Evolutionary conservation across 2,797 vertebrate species (phyloP).

Genomic region (Sebastolobus altivelis): DNA sequence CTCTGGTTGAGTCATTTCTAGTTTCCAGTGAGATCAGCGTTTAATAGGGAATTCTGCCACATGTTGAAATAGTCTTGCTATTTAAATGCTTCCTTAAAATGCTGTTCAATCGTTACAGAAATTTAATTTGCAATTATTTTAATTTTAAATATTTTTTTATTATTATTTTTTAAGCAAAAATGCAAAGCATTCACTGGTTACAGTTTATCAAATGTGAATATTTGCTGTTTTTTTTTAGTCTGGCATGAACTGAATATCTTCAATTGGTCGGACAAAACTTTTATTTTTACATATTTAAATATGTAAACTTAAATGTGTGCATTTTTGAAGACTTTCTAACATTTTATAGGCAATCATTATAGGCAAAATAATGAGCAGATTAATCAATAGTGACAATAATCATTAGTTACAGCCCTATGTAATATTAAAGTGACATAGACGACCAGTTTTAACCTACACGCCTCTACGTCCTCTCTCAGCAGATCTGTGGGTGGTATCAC

Average conservation of each 20-base stretch:
- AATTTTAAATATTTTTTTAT: not conserved
- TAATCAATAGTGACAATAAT: not conserved
- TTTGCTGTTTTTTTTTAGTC: not conserved
- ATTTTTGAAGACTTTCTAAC: not conserved
- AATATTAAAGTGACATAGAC: not conserved
- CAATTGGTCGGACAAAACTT: not conserved
- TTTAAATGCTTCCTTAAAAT: not conserved
- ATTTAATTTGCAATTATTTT: not conserved
- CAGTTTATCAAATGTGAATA: not conserved
- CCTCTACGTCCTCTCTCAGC: not conserved
- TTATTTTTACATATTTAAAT: not conserved
- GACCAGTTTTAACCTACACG: not conserved
- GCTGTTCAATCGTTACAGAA: not conserved
- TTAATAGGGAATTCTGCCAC: not conserved
- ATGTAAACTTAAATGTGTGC: too few species aligned
- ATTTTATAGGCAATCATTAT: not conserved
- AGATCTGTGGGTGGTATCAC: not conserved
- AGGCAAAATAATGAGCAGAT: not conserved
- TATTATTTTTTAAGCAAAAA: not conserved
- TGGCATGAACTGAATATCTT: not conserved
- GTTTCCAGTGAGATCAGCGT: not conserved
- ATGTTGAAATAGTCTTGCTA: not conserved
- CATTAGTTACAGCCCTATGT: not conserved
- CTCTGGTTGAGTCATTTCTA: not conserved
- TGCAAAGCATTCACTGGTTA: not conserved